Evolutionary conservation across 1,140 invertebrate species (phyloP).

Genomic region (Leptopilina boulardi): DNA sequence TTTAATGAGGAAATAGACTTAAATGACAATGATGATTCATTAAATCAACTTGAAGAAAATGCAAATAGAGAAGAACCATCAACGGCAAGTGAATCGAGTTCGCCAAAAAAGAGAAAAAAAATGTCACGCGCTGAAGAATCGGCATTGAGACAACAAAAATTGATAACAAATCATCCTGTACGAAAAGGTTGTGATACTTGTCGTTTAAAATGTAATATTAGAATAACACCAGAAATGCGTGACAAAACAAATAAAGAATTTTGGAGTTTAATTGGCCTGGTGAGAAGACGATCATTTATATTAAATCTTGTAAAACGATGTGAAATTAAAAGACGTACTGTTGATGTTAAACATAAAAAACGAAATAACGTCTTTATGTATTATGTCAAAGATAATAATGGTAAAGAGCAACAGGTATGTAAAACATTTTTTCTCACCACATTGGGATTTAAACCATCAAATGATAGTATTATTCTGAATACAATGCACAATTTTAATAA

Average conservation of each 20-base stretch:
- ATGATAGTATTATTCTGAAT: slow-evolving; percentile 41
- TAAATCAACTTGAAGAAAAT: not conserved
- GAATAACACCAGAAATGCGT: slow-evolving; percentile 10
- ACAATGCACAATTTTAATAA: slow-evolving; percentile 31
- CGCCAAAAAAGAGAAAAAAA: not conserved
- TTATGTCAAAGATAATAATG: slow-evolving; percentile 12
- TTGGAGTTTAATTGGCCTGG: slow-evolving; percentile 18
- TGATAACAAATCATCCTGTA: slow-evolving; percentile 1
- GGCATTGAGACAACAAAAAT: not conserved
- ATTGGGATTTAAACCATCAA: slow-evolving; percentile 45
- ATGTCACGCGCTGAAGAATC: not conserved
- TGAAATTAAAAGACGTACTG: slow-evolving; percentile 35
- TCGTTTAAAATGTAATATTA: not conserved
- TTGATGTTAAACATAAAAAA: not conserved
- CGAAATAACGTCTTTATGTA: slow-evolving; percentile 32
- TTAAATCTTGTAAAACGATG: slow-evolving; percentile 33
- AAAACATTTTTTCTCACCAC: slow-evolving; percentile 52
- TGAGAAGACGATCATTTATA: slow-evolving; percentile 26
- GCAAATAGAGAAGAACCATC: not conserved
- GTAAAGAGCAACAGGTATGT: slow-evolving; percentile 39
- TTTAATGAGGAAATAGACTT: not conserved
- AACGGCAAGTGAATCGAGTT: not conserved
- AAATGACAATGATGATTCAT: not conserved
- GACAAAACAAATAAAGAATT: slow-evolving; percentile 35
- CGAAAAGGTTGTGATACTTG: not conserved